Conservation (phyloP, 2,888 invertebrate species). For the Uropetala carovei region DNA sequence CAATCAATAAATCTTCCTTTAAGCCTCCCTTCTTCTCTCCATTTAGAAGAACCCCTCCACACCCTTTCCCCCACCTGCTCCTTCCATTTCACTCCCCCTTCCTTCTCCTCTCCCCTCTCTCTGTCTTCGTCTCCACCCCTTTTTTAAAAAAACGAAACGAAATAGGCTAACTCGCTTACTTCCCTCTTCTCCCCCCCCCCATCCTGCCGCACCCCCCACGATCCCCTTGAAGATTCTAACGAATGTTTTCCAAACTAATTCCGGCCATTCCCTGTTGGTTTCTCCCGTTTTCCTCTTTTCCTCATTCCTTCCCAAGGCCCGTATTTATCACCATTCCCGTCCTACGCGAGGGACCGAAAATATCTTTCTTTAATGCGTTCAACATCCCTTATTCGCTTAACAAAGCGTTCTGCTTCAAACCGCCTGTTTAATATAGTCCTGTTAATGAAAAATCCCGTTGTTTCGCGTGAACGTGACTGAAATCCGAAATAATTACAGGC, state of each 20-base stretch:
- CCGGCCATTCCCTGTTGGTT: not conserved
- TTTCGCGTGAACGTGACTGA: too few relatives aligned
- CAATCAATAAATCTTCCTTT: constrained; percentile 14
- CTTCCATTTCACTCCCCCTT: too few relatives aligned
- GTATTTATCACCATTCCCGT: too few relatives aligned
- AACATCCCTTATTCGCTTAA: too few relatives aligned
- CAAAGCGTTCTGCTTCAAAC: too few relatives aligned
- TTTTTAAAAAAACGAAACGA: not conserved
- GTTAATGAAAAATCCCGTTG: too few relatives aligned
- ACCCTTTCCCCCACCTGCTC: too few relatives aligned
- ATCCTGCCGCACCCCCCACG: not conserved
- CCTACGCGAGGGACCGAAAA: too few relatives aligned
- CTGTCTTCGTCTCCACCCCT: not conserved
- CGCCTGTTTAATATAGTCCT: too few relatives aligned
- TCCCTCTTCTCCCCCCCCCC: not conserved
- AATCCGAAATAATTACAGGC: too few relatives aligned
- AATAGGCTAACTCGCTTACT: not conserved
- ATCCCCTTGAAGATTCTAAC: not conserved
- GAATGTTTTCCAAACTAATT: constrained; percentile 6
- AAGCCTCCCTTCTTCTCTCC: not conserved
- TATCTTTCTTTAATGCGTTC: too few relatives aligned
- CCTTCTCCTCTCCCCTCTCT: not conserved
- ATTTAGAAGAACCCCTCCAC: not conserved
- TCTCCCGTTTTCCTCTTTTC: not conserved
- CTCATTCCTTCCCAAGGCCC: too few relatives aligned